Percentiles rank a stretch among this genome's conserved stretches.
Evolutionary conservation across 2,113 vertebrate species (phyloP).

Genomic region (Brachyhypopomus occidentalis): DNA sequence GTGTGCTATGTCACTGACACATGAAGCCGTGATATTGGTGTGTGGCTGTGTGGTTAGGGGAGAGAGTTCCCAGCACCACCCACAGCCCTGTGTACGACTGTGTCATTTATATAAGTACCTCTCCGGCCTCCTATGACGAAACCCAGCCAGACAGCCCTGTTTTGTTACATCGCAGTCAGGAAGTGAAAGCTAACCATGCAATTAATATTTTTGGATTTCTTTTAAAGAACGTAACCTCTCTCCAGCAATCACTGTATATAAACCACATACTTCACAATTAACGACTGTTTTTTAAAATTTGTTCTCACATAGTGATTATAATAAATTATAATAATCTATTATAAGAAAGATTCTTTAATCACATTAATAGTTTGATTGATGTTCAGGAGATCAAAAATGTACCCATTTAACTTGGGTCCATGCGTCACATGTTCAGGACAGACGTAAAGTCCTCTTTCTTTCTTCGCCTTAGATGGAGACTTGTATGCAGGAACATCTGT

Average conservation of each 20-base stretch:
- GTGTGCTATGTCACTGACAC: conserved; percentile 12
- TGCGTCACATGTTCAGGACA: background rate
- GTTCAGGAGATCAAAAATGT: conserved; percentile 3
- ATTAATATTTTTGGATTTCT: conserved; percentile 2
- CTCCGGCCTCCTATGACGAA: conserved; percentile 22
- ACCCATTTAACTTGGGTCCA: conserved; percentile 7
- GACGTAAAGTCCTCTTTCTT: conserved; percentile 6
- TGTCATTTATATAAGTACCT: background rate
- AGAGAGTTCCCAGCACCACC: conserved; percentile 3
- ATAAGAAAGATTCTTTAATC: conserved; percentile 2
- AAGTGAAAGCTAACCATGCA: conserved; percentile 45
- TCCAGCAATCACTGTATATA: background rate
- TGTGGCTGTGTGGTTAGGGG: conserved; percentile 14
- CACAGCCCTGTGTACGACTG: conserved; percentile 1
- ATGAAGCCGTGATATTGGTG: background rate
- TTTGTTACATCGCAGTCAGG: conserved; percentile 29
- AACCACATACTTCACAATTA: conserved; percentile 54
- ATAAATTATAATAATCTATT: no score
- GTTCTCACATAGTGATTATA: no score
- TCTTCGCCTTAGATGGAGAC: conserved; percentile 68
- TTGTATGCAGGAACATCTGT: conserved; percentile 83
- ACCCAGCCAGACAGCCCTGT: background rate
- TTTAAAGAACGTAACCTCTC: conserved; percentile 11
- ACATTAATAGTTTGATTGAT: conserved; percentile 25
- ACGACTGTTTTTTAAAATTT: conserved; percentile 35